Percentiles rank a stretch among this genome's conserved stretches.
These are phyloP conservation scores for Aphis gossypii DNA, from an alignment of 1,140 invertebrate species.

Conservation along the genomic window DNA sequence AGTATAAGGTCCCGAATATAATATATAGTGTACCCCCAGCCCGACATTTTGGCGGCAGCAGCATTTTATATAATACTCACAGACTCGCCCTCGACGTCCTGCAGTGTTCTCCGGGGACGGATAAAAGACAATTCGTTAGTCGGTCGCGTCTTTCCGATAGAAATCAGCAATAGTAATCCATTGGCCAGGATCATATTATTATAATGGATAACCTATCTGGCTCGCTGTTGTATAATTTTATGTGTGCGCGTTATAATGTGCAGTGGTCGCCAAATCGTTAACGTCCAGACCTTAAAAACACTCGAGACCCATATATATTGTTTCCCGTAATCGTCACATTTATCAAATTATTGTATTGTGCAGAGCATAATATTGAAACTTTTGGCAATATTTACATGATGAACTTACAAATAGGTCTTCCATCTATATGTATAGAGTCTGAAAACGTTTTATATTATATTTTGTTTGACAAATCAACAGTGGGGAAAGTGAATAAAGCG, in stretches of 20 bases:
- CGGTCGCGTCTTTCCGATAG: background rate
- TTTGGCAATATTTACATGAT: background rate
- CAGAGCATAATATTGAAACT: background rate
- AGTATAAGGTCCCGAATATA: background rate
- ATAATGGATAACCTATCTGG: background rate
- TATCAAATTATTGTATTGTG: background rate
- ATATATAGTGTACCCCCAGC: background rate
- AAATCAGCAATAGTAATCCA: constrained; percentile 27
- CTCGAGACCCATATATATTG: background rate
- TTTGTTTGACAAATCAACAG: background rate
- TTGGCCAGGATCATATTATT: constrained; percentile 11
- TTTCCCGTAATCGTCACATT: background rate
- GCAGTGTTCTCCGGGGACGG: background rate
- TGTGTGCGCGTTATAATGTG: background rate
- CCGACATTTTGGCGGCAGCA: background rate
- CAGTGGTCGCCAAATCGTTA: background rate
- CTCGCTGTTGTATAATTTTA: background rate
- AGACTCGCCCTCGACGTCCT: background rate
- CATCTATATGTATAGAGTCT: background rate
- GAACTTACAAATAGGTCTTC: background rate
- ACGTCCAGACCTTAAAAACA: background rate
- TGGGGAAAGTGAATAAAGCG: background rate
- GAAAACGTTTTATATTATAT: background rate
- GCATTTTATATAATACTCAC: background rate
- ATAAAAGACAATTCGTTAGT: constrained; percentile 33